A percentile compares a stretch with the other conserved stretches of the same genome.
These are phyloP conservation scores for Formicarius rufipectus DNA, from an alignment of 2,113 vertebrate genomes.

Conservation along the genomic window DNA sequence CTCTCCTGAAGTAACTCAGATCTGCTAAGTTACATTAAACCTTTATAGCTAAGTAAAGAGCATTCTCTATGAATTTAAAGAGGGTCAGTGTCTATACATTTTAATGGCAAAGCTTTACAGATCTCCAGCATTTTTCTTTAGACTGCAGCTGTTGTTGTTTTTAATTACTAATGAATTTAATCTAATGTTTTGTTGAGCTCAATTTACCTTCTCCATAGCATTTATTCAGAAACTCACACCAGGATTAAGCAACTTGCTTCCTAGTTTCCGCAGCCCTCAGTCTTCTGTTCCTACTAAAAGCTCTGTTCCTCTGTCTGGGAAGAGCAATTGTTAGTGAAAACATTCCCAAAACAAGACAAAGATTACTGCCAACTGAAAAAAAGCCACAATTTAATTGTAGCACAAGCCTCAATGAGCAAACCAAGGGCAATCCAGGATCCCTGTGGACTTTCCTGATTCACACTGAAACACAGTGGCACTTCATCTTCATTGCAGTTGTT, in stretches of 20 bases:
- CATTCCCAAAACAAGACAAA: background rate
- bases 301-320: background rate
- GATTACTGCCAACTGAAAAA: background rate
- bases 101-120: constrained; percentile 52
- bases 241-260: constrained; percentile 38
- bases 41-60: constrained; percentile 82
- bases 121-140: constrained; percentile 44
- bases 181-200: constrained; percentile 71
- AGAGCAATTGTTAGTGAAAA: background rate
- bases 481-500: background rate
- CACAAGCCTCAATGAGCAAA: background rate
- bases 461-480: background rate
- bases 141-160: constrained; percentile 69
- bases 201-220: constrained; percentile 69
- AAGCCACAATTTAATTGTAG: background rate
- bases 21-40: constrained; percentile 87
- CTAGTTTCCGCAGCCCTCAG: background rate
- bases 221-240: constrained; percentile 63
- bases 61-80: constrained; percentile 84
- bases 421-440: background rate
- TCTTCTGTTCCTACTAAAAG: background rate
- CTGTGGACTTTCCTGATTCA: background rate
- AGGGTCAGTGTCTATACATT: constrained; percentile 64
- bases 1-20: constrained; percentile 79
- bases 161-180: constrained; percentile 75